Percentiles rank a stretch among this genome's conserved stretches.
Evolutionary conservation across 2,113 vertebrate species (phyloP).

Genomic region (Suncus etruscus): DNA sequence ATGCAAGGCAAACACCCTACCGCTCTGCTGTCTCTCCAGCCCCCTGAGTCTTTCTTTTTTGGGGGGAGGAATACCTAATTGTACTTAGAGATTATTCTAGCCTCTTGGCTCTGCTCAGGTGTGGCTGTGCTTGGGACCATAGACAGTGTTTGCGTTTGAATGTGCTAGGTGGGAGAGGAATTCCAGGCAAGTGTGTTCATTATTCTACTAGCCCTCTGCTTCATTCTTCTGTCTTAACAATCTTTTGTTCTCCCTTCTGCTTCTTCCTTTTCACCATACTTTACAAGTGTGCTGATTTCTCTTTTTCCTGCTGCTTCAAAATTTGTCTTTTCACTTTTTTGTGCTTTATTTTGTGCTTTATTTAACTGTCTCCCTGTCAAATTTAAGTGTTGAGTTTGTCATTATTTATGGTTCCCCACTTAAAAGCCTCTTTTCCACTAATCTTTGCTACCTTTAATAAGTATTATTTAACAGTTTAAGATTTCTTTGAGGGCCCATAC

Average conservation of each 20-base stretch:
- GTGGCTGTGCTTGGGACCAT: too few species aligned
- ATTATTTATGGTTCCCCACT: slow-evolving; percentile 6
- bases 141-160: too few species aligned
- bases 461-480: background rate
- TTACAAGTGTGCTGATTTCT: background rate
- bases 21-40: too few species aligned
- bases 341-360: too few species aligned
- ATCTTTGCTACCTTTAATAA: slow-evolving; percentile 1
- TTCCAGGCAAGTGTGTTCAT: too few species aligned
- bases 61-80: too few species aligned
- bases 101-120: too few species aligned
- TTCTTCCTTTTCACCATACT: background rate
- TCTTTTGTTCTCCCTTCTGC: background rate
- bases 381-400: background rate
- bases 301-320: background rate
- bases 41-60: background rate
- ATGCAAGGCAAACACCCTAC: too few species aligned
- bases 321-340: slow-evolving; percentile 23
- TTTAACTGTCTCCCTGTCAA: background rate
- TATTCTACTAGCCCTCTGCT: background rate
- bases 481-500: background rate
- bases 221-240: background rate
- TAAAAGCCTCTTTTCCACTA: background rate
- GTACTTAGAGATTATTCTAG: too few species aligned
- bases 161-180: too few species aligned